Evolutionary conservation across 2,888 invertebrate species (phyloP), one percentile per base, ranked within the genome.

Genomic region (Acleris sparsana): DNA sequence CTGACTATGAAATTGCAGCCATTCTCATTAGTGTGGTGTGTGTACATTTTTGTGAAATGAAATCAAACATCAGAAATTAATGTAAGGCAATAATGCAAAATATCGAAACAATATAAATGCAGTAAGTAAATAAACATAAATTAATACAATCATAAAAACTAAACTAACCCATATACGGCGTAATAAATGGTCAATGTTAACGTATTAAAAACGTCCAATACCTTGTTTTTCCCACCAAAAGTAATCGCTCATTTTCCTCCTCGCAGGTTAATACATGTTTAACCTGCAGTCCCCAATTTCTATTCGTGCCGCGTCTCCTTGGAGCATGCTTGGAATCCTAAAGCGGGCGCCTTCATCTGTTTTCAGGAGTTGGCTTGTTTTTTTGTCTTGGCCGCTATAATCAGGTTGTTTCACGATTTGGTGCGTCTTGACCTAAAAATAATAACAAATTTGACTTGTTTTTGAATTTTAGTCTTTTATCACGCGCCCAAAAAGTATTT

Each of bases 251-350:
- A 51, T 65, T 57, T 63, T 49, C 25, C 51, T 51, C 55, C 59
- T 39, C 49, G 55, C 60, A 65, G 60, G 65, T 65, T 65, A 65
- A 55, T 51, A 65, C 56, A 65, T 60, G 60, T 65, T 65, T 65
- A 61, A 65, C 65, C 65, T 60, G 44, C 43, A 61, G 48, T 59
- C 44, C 44, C 22, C 53, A 60, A 70, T 74, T 72, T 56, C 64
- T 66, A 73, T 73, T 72, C 74, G 64, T 60, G 53, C 52, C 71
- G 64, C 68, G 68, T 33, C 25, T 57, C 18, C 70, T 63, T 49
- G 71, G 71, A 71, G 72, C 70, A 71, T 72, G 72, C 70, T 67
- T 66, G 17, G 74, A 70, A 71, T 74, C 20, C 33, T 18, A 70
- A 73, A 71, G 59, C 53, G 39, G 67, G 69, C 64, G 61, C 68